Percentiles rank a stretch among this genome's conserved stretches.
These are phyloP conservation scores for Bembecia ichneumoniformis DNA, from an alignment of 2,888 invertebrate species.

Conservation along the genomic window DNA sequence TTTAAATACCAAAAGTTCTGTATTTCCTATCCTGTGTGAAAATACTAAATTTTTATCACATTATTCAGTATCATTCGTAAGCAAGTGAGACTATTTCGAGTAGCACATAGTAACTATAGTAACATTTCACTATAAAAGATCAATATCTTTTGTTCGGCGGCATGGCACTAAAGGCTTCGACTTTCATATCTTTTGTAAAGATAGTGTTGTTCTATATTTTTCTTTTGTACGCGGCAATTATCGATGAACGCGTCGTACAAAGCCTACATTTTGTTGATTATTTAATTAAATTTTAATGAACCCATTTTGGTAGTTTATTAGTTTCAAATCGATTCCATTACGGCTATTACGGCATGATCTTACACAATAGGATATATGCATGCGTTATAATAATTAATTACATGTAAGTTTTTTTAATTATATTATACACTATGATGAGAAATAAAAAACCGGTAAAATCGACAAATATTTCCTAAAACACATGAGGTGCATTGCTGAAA, in stretches of 20 bases:
- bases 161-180: slow-evolving; percentile 25
- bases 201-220: slow-evolving; percentile 35
- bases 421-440: too few species aligned
- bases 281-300: slow-evolving; percentile 33
- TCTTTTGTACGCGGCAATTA: slow-evolving; percentile 33
- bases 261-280: slow-evolving; percentile 22
- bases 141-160: slow-evolving; percentile 35
- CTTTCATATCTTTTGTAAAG: slow-evolving; percentile 22
- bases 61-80: too few species aligned
- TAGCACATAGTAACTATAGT: not conserved
- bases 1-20: too few species aligned
- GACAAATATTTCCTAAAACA: too few species aligned
- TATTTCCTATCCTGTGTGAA: too few species aligned
- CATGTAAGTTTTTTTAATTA: too few species aligned
- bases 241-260: slow-evolving; percentile 21
- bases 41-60: too few species aligned
- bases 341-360: not conserved
- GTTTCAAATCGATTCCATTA: slow-evolving; percentile 8
- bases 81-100: too few species aligned
- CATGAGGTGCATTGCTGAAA: too few species aligned
- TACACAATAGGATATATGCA: too few species aligned
- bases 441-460: too few species aligned
- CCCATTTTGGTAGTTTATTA: slow-evolving; percentile 23
- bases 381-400: too few species aligned
- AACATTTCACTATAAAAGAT: slow-evolving; percentile 7